Percentiles rank a stretch among this genome's conserved stretches.
Evolutionary conservation across 2,113 vertebrate genomes (phyloP).

Genomic region (Murina feae): DNA sequence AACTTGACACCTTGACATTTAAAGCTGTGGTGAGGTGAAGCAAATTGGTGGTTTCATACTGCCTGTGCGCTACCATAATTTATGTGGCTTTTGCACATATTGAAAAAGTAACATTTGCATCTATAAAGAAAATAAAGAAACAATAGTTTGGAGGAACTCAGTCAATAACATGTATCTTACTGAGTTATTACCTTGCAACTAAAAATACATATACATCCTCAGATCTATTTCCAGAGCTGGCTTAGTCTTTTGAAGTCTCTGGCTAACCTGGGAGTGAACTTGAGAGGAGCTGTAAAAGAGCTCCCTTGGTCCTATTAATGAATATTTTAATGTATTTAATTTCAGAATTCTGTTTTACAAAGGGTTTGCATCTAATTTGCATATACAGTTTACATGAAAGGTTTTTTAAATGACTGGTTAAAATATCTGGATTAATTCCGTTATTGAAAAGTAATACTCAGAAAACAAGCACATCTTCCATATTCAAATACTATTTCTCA

Average conservation of each 20-base stretch:
- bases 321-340: not conserved
- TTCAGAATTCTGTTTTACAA: not conserved
- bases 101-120: slow-evolving; percentile 63
- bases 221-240: not conserved
- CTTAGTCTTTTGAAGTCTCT: not conserved
- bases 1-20: slow-evolving; percentile 75
- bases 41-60: slow-evolving; percentile 71
- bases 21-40: slow-evolving; percentile 65
- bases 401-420: not conserved
- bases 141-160: slow-evolving; percentile 49
- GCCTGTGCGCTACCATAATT: slow-evolving; percentile 23
- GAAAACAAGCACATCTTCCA: not conserved
- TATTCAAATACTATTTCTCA: not conserved
- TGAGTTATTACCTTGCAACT: slow-evolving; percentile 2
- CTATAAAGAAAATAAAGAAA: slow-evolving; percentile 63
- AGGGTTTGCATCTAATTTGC: not conserved
- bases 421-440: not conserved
- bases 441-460: not conserved
- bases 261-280: not conserved
- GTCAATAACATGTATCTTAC: not conserved
- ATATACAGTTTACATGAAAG: not conserved
- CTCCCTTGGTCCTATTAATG: not conserved
- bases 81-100: slow-evolving; percentile 40
- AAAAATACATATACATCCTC: not conserved
- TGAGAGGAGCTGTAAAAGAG: not conserved